Evolutionary conservation across 2,888 invertebrate genomes (phyloP).

Genomic region (Eristalis intricaria): DNA sequence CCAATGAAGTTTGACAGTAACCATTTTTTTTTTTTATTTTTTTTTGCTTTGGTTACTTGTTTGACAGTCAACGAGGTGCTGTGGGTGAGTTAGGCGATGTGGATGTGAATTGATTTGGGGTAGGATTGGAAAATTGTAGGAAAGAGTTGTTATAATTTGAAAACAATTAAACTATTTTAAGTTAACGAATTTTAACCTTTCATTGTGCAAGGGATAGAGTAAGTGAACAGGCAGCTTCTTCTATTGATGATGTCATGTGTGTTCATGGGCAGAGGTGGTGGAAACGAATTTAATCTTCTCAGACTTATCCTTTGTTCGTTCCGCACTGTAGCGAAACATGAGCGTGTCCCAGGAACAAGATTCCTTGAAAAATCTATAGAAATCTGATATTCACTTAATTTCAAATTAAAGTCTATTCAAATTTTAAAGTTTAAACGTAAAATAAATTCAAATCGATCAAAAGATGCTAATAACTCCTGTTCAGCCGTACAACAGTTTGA

Average conservation of each 20-base stretch:
- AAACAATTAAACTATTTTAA: not conserved
- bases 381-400: not conserved
- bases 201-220: not conserved
- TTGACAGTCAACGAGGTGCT: slow-evolving; percentile 48
- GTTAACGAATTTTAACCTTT: not conserved
- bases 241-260: too few relatives aligned
- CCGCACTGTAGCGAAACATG: too few relatives aligned
- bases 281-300: too few relatives aligned
- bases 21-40: slow-evolving; percentile 53
- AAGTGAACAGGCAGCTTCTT: too few relatives aligned
- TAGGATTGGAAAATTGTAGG: slow-evolving; percentile 24
- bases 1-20: slow-evolving; percentile 58
- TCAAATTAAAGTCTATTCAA: not conserved
- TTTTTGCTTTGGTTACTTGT: slow-evolving; percentile 43
- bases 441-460: not conserved
- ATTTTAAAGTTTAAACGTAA: slow-evolving; percentile 14
- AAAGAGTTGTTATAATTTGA: not conserved
- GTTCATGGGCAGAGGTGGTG: too few relatives aligned
- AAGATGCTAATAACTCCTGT: slow-evolving; percentile 26
- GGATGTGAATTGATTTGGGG: slow-evolving; percentile 39
- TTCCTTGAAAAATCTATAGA: slow-evolving; percentile 1
- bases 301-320: too few relatives aligned
- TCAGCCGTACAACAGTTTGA: slow-evolving; percentile 32
- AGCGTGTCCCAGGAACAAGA: too few relatives aligned
- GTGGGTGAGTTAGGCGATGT: not conserved